phyloP scores from a whole-genome alignment of 2,888 invertebrate species.

The Luperina nickerlii region DNA sequence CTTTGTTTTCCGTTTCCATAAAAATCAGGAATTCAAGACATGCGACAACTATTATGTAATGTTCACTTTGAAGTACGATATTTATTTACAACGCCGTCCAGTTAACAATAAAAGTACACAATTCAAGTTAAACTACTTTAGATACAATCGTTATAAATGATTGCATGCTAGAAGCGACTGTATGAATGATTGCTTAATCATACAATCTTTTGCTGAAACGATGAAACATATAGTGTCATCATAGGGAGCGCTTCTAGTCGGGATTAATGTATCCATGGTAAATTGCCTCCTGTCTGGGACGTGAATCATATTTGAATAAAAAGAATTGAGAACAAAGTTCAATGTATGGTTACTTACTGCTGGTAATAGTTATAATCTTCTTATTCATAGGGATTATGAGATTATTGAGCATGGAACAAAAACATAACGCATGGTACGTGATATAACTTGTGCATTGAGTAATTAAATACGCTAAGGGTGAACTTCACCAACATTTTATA shows the following conservation, averaged over 20 bases:
- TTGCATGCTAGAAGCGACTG: slow-evolving; percentile 72
- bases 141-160: slow-evolving; percentile 56
- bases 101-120: slow-evolving; percentile 28
- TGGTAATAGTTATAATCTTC: slow-evolving; percentile 40
- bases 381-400: slow-evolving; percentile 30
- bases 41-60: slow-evolving; percentile 34
- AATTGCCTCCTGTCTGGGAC: slow-evolving; percentile 61
- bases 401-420: slow-evolving; percentile 8
- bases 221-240: slow-evolving; percentile 78
- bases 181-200: slow-evolving; percentile 80
- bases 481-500: neutral
- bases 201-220: slow-evolving; percentile 81
- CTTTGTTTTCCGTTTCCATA: slow-evolving; percentile 17
- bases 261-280: slow-evolving; percentile 67
- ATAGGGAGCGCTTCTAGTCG: slow-evolving; percentile 68
- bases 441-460: neutral
- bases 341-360: slow-evolving; percentile 43
- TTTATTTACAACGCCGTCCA: slow-evolving; percentile 31
- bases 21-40: slow-evolving; percentile 1
- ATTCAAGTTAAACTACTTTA: slow-evolving; percentile 25
- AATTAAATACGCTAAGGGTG: neutral
- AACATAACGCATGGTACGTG: neutral
- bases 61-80: slow-evolving; percentile 35
- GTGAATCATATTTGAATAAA: slow-evolving; percentile 59
- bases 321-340: slow-evolving; percentile 58